Base-by-base conservation (phyloP, 2,113 vertebrate species). In the Entomyzon cyanotis region DNA sequence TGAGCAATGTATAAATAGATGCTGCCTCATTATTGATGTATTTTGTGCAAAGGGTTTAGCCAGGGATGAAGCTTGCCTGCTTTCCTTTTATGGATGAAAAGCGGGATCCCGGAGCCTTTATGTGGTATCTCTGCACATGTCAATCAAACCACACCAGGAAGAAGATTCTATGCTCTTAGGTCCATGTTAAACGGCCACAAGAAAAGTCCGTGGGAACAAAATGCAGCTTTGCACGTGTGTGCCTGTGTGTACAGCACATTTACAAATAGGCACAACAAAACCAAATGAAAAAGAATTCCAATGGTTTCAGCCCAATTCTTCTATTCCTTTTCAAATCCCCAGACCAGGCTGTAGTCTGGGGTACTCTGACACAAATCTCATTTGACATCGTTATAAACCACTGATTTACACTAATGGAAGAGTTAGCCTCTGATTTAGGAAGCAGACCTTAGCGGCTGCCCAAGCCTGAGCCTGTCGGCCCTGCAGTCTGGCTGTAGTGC, bases 11-110 rank as follows among this genome's bases (percentile, higher is more conserved):
- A 94, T 91, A 94, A 90, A 96, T 93, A 91, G 79, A 73, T 77
- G 75, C 60, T 63, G 68, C 80, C 85, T 95, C 80, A 24, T 79
- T 94, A 92, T 86, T 75, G 93, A 92, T 86, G 83, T 62, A 93
- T 65, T 82, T 82, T 67, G 67, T 89, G 87, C 81, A 64, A 71
- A 87, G 56, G 30, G 37, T 85, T 94, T 93, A 90, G 92, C 93
- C 13, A 10, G 68, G 67, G 69, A 90, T 76, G 71, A 84, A 84
- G 70, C 76, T 94, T 33, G 71, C 64, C 64, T 92, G 69, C 65
- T 74, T 93, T 82, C 92, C 92, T 94, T 90, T 95, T 86, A 94
- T 30, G 74, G 92, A 77, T 79, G 65, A 90, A 93, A 94, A 93
- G 62, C 8, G 18, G 68, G 68, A 95, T 93, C 78, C 93, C 74